Conservation (phyloP, 2,797 vertebrate genomes). For the Rhodeus uyekii region DNA sequence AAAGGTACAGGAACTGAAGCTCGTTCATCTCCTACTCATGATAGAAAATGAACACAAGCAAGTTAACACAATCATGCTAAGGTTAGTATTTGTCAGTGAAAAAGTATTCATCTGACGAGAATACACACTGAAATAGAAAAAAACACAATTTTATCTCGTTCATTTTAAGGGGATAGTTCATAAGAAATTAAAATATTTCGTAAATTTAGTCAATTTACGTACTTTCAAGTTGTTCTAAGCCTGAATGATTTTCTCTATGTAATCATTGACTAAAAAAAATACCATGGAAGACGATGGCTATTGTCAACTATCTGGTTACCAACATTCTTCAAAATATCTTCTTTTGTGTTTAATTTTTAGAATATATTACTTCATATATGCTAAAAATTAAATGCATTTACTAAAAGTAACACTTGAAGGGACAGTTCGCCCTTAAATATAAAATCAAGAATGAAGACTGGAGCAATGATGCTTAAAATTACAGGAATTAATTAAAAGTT, state of each 20-base stretch:
- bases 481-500: background rate
- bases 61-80: background rate
- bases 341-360: too few species aligned
- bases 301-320: background rate
- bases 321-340: background rate
- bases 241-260: too few species aligned
- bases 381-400: too few species aligned
- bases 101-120: background rate
- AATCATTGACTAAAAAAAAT: background rate
- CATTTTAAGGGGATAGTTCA: too few species aligned
- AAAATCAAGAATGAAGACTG: too few species aligned
- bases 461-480: background rate
- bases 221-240: too few species aligned
- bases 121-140: background rate
- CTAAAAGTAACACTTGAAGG: too few species aligned
- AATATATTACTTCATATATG: too few species aligned
- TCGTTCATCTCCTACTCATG: slow-evolving; percentile 75
- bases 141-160: too few species aligned
- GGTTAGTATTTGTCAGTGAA: background rate
- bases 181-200: accelerated
- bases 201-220: too few species aligned
- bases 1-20: slow-evolving; percentile 82
- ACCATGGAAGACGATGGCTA: background rate
- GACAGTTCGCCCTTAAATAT: too few species aligned
- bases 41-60: slow-evolving; percentile 29